Conservation (phyloP, 2,888 invertebrate species). For the Villa cingulata region DNA sequence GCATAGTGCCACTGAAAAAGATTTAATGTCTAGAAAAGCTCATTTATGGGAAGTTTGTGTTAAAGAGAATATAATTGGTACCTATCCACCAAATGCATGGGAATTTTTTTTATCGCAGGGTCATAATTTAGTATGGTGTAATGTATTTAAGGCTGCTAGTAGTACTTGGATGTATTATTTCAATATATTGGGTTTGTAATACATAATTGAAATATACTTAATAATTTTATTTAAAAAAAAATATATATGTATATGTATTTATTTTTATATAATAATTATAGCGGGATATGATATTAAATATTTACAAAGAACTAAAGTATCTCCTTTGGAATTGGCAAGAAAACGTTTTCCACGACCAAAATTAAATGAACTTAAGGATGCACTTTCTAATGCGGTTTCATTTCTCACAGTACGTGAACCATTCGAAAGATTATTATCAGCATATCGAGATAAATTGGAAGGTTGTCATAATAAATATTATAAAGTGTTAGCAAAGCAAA, state of each 20-base stretch:
- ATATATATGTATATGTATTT: not conserved
- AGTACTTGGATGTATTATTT: conserved; percentile 72
- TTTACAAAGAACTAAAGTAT: conserved; percentile 44
- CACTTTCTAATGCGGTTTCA: conserved; percentile 48
- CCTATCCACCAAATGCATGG: conserved; percentile 49
- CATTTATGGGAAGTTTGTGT: conserved; percentile 40
- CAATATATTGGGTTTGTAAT: conserved; percentile 52
- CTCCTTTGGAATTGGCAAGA: conserved; percentile 52
- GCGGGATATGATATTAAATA: conserved; percentile 48
- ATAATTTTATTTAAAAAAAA: not conserved
- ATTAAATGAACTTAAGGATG: conserved; percentile 48
- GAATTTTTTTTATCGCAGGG: conserved; percentile 58
- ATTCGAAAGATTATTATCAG: conserved; percentile 56
- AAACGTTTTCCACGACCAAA: conserved; percentile 55
- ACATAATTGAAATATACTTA: too few relatives aligned
- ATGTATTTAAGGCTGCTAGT: conserved; percentile 62
- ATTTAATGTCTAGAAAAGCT: conserved; percentile 39
- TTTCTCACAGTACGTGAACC: conserved; percentile 59
- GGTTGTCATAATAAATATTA: conserved; percentile 54
- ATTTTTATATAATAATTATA: conserved; percentile 20
- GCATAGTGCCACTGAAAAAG: conserved; percentile 35
- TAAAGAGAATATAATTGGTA: conserved; percentile 30
- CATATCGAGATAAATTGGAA: conserved; percentile 61
- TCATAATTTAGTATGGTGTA: conserved; percentile 59
- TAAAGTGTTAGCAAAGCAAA: conserved; percentile 50